phyloP scores from a whole-genome alignment of 1,140 invertebrate genomes.

The Drosophila pseudoananassae region DNA sequence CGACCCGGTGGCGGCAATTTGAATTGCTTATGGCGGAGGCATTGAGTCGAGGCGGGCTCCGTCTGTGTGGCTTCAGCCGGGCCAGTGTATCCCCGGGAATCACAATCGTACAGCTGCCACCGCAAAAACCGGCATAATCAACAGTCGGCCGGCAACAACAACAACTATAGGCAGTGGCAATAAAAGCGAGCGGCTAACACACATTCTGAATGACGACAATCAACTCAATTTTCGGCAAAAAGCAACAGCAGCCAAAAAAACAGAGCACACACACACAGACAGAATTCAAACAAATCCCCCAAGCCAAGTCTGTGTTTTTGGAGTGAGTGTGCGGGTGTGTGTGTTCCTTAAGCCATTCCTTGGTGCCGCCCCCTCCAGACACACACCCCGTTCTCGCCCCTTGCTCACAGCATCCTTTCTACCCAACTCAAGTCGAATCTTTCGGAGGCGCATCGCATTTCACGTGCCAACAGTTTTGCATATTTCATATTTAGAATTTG shows the following conservation, averaged over 20 bases:
- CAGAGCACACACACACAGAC: constrained; percentile 32
- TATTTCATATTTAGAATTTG: constrained; percentile 72
- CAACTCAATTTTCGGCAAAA: constrained; percentile 64
- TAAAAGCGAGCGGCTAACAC: constrained; percentile 46
- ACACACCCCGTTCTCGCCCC: background rate
- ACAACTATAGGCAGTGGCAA: constrained; percentile 12
- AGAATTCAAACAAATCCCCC: constrained; percentile 43
- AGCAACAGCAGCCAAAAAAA: constrained; percentile 4
- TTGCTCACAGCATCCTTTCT: background rate
- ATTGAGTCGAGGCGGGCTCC: background rate
- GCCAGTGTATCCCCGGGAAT: constrained; percentile 24
- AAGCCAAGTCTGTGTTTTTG: constrained; percentile 13
- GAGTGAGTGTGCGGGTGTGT: background rate
- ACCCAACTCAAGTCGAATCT: background rate
- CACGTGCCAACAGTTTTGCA: constrained; percentile 63
- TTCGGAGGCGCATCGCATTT: constrained; percentile 40
- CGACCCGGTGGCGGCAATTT: constrained; percentile 9
- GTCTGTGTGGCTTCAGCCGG: background rate
- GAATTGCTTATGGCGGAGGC: constrained; percentile 4
- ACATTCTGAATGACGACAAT: constrained; percentile 72
- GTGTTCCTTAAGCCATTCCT: constrained; percentile 18
- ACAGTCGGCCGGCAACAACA: background rate
- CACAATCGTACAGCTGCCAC: constrained; percentile 37
- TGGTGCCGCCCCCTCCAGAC: constrained; percentile 2
- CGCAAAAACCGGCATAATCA: constrained; percentile 26